phyloP scores from a whole-genome alignment of 2,888 invertebrate species.

The Napeogenes inachia region DNA sequence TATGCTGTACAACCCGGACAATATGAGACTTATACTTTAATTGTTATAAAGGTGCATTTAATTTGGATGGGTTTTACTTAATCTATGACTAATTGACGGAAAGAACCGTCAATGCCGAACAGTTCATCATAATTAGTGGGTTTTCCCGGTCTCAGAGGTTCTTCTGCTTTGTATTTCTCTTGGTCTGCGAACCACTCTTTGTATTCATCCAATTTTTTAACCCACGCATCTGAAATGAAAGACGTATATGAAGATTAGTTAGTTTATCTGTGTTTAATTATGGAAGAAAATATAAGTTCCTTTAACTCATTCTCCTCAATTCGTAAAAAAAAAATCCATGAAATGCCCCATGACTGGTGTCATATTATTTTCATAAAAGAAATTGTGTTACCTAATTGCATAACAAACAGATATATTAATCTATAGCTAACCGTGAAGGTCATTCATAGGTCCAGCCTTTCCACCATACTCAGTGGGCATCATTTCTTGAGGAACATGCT shows the following conservation, averaged over 20 bases:
- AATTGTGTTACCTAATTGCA: too few relatives aligned
- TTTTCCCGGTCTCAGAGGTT: constrained; percentile 87
- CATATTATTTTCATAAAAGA: too few relatives aligned
- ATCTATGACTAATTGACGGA: constrained; percentile 90
- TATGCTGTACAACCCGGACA: constrained; percentile 31
- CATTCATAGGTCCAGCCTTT: constrained; percentile 83
- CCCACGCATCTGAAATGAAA: constrained; percentile 83
- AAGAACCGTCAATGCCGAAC: constrained; percentile 93
- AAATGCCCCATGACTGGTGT: too few relatives aligned
- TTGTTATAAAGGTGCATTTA: background rate
- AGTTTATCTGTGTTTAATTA: too few relatives aligned
- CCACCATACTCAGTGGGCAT: constrained; percentile 91
- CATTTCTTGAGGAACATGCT: constrained; percentile 87
- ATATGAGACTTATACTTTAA: constrained; percentile 31
- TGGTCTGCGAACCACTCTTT: constrained; percentile 89
- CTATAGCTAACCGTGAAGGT: constrained; percentile 81
- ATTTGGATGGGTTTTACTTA: constrained; percentile 44
- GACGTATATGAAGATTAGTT: background rate
- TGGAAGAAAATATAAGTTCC: too few relatives aligned
- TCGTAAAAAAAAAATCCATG: too few relatives aligned
- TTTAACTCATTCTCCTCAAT: too few relatives aligned
- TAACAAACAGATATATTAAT: background rate
- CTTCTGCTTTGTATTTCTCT: constrained; percentile 86
- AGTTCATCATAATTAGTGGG: constrained; percentile 91
- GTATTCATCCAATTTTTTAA: constrained; percentile 86